Percentiles rank a stretch among this genome's conserved stretches.
Conservation (phyloP, 2,113 vertebrate species). For the Poeciliopsis retropinna region DNA sequence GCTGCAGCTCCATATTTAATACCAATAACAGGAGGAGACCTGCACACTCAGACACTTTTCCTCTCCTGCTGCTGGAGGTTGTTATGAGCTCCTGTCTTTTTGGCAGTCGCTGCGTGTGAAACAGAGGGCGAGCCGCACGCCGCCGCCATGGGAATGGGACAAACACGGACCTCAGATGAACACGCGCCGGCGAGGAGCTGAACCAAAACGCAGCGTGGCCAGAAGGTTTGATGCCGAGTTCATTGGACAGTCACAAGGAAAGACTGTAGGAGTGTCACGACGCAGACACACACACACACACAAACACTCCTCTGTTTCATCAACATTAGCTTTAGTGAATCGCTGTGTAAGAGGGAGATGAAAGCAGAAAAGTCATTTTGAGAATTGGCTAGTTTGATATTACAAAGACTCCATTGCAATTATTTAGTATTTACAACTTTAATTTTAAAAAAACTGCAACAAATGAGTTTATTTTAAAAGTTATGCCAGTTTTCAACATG, state of each 20-base stretch:
- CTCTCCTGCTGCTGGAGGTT: slow-evolving; percentile 65
- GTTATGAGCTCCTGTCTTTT: slow-evolving; percentile 39
- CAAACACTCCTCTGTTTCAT: background rate
- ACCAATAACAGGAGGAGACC: slow-evolving; percentile 63
- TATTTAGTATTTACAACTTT: too few relatives aligned
- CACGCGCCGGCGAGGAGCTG: slow-evolving; percentile 8
- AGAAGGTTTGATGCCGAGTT: slow-evolving; percentile 56
- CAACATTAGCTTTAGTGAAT: slow-evolving; percentile 3
- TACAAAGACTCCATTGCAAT: too few relatives aligned
- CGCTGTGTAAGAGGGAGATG: too few relatives aligned
- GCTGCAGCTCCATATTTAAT: slow-evolving; percentile 44
- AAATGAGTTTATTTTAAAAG: too few relatives aligned
- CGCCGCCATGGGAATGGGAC: slow-evolving; percentile 54
- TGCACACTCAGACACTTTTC: slow-evolving; percentile 39
- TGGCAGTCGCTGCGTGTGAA: slow-evolving; percentile 63
- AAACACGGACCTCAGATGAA: slow-evolving; percentile 52
- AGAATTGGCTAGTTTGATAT: too few relatives aligned
- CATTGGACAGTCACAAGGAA: slow-evolving; percentile 51
- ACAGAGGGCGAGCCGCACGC: slow-evolving; percentile 55
- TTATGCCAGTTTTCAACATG: background rate
- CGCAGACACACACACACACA: slow-evolving; percentile 17
- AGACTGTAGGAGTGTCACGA: slow-evolving; percentile 60
- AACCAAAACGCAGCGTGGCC: slow-evolving; percentile 59
- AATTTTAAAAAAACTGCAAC: too few relatives aligned
- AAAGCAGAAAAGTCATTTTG: too few relatives aligned